Evolutionary conservation across 2,888 invertebrate genomes (phyloP).

Genomic region (Pristionchus mayeri): DNA sequence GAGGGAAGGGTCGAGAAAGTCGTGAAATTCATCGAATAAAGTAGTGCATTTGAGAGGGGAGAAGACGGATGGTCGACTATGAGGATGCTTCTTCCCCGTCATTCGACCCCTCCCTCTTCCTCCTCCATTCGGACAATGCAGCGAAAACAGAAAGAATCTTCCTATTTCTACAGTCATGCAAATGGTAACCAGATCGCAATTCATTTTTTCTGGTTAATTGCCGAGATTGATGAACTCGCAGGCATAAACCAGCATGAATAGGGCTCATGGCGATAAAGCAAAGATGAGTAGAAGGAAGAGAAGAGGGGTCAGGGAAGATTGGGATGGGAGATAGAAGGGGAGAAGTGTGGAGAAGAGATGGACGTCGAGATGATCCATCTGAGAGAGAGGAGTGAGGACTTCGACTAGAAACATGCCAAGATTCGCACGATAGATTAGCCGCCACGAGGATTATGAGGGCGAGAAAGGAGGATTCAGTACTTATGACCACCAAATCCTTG

Average conservation of each 20-base stretch:
- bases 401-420: conserved; percentile 17
- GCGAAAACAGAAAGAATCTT: neutral
- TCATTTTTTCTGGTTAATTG: too few relatives aligned
- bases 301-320: conserved; percentile 28
- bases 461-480: neutral
- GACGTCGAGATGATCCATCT: neutral
- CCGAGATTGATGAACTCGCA: too few relatives aligned
- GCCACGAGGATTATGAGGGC: neutral
- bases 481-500: neutral
- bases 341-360: conserved; percentile 15
- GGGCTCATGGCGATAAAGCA: neutral
- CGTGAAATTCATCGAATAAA: conserved; percentile 47
- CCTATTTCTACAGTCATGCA: too few relatives aligned
- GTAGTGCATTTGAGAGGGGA: conserved; percentile 18
- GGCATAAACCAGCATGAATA: neutral
- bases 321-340: conserved; percentile 2
- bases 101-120: neutral
- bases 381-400: neutral
- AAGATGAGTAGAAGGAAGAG: conserved; percentile 1
- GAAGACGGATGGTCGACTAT: neutral
- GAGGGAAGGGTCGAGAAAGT: conserved; percentile 24
- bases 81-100: too few relatives aligned
- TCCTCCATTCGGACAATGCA: neutral
- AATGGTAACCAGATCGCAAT: too few relatives aligned
- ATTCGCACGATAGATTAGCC: neutral